Base-by-base conservation (phyloP, 2,113 vertebrate species). In the Ammospiza nelsoni region DNA sequence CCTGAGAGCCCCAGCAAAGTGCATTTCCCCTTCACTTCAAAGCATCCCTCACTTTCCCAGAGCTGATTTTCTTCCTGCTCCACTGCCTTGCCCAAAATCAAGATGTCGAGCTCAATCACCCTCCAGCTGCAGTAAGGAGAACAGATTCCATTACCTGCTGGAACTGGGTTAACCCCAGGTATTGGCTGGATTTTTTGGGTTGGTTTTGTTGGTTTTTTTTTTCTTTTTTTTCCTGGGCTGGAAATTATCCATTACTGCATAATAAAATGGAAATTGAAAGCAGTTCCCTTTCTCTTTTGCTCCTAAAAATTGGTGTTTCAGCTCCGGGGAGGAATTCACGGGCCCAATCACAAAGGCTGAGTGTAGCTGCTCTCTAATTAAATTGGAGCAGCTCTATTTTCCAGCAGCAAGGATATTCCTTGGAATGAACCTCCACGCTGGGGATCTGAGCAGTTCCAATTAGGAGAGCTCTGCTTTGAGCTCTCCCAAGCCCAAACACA, bases 201-300 rank as follows among this genome's bases (percentile, higher is more conserved):
- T 33, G n/a, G 2, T 27, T 59, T 59, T 35, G 9, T 15, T 27
- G 13, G 0, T 2, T 5, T 12, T 46, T 6, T 11, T 28, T 46
- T 7, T 37, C 44, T 9, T 9, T 23, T 24, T 15, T 72, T 84
- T 14, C 82, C 35, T 33, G n/a, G 66, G 61, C 31, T 96, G 85
- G 72, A 95, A 94, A 92, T 91, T 33, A 88, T 72, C 92, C 90
- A 58, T 93, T 86, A 89, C 84, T 46, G 27, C 66, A 35, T 65
- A 54, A 72, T 43, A 74, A 89, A 92, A 93, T 16, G 59, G 87
- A 96, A 95, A 96, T 93, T 92, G 89, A 94, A 96, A 95, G 78
- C 75, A 88, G 84, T 35, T 89, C 92, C 65, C 84, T 93, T 91
- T 49, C 66, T 81, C 96, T 44, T 44, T 91, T 87, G 49, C 89